Conservation (phyloP, 2,797 vertebrate species). For the Rhadinocentrus ornatus region DNA sequence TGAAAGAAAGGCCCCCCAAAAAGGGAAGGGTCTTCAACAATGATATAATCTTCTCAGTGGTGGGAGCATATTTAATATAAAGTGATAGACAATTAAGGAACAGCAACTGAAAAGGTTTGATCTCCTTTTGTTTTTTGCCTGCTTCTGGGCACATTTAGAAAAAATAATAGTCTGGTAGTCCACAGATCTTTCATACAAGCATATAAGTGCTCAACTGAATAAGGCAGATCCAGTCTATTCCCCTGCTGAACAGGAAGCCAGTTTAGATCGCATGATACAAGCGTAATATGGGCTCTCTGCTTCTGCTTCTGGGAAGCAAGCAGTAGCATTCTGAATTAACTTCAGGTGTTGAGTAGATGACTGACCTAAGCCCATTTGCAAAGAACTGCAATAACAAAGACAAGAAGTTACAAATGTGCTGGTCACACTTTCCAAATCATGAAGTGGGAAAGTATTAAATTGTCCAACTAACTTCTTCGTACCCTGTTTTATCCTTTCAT, state of each 20-base stretch:
- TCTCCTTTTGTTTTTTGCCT: background rate
- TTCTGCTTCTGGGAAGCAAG: too few relatives aligned
- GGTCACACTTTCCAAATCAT: too few relatives aligned
- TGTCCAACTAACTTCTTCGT: background rate
- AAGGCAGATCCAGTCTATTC: too few relatives aligned
- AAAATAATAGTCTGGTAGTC: background rate
- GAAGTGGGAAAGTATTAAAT: background rate
- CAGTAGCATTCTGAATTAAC: too few relatives aligned
- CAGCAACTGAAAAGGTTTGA: too few relatives aligned
- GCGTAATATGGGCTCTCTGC: background rate
- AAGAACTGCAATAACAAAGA: background rate
- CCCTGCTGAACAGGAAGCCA: too few relatives aligned
- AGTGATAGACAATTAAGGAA: too few relatives aligned
- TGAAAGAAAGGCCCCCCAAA: too few relatives aligned
- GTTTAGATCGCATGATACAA: background rate
- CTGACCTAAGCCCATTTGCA: background rate
- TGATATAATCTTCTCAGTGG: background rate
- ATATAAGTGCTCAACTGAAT: too few relatives aligned
- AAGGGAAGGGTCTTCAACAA: too few relatives aligned
- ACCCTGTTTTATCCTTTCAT: background rate
- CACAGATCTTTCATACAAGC: too few relatives aligned
- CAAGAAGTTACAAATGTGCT: too few relatives aligned
- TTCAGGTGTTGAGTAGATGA: background rate
- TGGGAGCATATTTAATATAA: background rate
- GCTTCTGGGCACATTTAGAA: background rate